These are phyloP conservation scores for Xylota sylvarum DNA, from an alignment of 2,888 invertebrate genomes.

Conservation along the genomic window DNA sequence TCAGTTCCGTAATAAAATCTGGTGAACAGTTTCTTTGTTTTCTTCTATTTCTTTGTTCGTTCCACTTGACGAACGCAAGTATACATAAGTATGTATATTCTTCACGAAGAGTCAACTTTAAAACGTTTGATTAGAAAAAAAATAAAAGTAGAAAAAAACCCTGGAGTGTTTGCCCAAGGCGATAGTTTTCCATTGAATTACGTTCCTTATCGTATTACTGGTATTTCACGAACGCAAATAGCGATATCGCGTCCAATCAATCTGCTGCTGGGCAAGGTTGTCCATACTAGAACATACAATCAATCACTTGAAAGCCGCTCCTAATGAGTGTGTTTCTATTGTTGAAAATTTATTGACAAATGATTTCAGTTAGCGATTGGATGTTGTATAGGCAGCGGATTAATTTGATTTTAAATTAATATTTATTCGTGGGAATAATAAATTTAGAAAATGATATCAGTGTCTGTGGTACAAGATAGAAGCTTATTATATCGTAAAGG, in stretches of 20 bases:
- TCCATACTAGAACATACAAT: slow-evolving; percentile 40
- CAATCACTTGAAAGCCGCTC: slow-evolving; percentile 64
- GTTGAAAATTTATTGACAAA: slow-evolving; percentile 53
- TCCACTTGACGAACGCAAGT: slow-evolving; percentile 25
- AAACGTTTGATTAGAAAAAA: slow-evolving; percentile 35
- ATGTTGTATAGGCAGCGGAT: slow-evolving; percentile 8
- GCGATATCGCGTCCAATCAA: slow-evolving; percentile 48
- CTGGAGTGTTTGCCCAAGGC: slow-evolving; percentile 30
- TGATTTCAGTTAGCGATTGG: slow-evolving; percentile 47
- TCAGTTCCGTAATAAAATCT: slow-evolving; percentile 5
- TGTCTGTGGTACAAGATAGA: not conserved
- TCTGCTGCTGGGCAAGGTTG: slow-evolving; percentile 51
- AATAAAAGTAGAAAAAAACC: not conserved
- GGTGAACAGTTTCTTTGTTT: not conserved
- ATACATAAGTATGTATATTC: not conserved
- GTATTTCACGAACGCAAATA: slow-evolving; percentile 43
- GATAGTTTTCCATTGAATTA: slow-evolving; percentile 39
- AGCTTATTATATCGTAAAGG: too few relatives aligned
- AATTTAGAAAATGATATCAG: not conserved
- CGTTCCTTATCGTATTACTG: slow-evolving; percentile 39
- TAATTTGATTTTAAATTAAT: slow-evolving; percentile 29
- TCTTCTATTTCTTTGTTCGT: slow-evolving; percentile 15
- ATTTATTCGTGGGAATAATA: slow-evolving; percentile 5
- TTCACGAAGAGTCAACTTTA: slow-evolving; percentile 40
- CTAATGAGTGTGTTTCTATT: slow-evolving; percentile 51